A percentile compares a stretch with the other conserved stretches of the same genome.
Conservation (phyloP, 1,140 invertebrate species). For the Pteromalus puparum region DNA sequence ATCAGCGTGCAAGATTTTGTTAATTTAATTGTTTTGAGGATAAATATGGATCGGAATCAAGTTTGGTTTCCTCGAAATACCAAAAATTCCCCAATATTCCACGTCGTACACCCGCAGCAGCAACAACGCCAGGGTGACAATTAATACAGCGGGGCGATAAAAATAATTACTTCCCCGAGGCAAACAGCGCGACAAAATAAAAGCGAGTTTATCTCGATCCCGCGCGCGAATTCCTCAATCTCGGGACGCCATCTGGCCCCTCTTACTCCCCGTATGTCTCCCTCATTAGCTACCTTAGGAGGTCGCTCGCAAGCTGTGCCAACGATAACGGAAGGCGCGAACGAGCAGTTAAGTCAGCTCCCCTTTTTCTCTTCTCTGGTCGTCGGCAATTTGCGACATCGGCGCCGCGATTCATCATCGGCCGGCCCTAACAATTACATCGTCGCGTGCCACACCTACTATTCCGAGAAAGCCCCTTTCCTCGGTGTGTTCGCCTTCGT, state of each 20-base stretch:
- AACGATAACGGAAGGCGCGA: constrained; percentile 2
- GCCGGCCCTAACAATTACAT: constrained; percentile 55
- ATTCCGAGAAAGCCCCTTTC: not conserved
- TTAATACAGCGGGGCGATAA: not conserved
- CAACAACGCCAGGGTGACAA: not conserved
- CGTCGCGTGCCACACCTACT: not conserved
- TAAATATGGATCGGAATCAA: too few relatives aligned
- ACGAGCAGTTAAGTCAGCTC: not conserved
- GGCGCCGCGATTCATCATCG: constrained; percentile 27
- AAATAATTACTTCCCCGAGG: not conserved
- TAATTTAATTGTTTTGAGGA: too few relatives aligned
- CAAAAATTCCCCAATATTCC: too few relatives aligned
- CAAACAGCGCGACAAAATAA: not conserved
- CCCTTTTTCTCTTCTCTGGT: not conserved
- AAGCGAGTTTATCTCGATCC: not conserved
- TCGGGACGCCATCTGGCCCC: not conserved
- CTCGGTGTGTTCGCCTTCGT: not conserved
- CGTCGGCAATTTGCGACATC: not conserved
- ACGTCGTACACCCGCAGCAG: too few relatives aligned
- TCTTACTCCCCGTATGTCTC: not conserved
- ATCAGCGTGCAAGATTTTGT: too few relatives aligned
- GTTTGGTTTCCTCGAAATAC: too few relatives aligned
- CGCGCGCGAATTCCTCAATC: constrained; percentile 23
- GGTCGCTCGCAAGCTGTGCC: not conserved
- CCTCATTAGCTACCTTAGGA: too few relatives aligned